phyloP scores from a whole-genome alignment of 2,113 vertebrate species.

The Trichechus manatus region DNA sequence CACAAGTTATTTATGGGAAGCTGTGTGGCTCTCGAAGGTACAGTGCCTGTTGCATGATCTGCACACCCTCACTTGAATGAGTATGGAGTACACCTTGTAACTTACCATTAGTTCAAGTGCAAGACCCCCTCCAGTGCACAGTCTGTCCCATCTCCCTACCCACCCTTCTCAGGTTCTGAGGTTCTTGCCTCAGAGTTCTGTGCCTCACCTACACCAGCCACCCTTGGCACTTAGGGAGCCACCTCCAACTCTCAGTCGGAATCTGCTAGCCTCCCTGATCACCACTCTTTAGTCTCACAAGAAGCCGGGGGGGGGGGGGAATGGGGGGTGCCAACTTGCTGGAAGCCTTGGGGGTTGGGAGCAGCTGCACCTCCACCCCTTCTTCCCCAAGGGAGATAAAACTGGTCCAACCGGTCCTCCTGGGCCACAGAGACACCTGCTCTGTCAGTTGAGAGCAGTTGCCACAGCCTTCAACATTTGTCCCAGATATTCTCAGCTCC shows the following conservation, averaged over 20 bases:
- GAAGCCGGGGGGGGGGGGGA: neutral
- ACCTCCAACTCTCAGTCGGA: neutral
- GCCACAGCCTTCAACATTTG: conserved; percentile 24
- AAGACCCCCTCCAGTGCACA: neutral
- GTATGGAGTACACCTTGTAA: neutral
- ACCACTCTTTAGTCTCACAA: neutral
- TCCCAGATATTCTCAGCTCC: conserved; percentile 41
- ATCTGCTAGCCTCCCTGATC: neutral
- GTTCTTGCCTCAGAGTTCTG: neutral
- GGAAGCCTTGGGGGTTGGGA: conserved; percentile 5
- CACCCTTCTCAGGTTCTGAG: neutral
- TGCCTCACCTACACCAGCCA: neutral
- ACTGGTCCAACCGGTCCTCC: conserved; percentile 68
- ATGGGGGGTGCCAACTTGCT: neutral
- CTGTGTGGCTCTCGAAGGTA: neutral
- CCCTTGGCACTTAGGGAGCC: neutral
- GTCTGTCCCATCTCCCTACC: neutral
- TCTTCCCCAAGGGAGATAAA: neutral
- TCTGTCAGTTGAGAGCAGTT: conserved; percentile 42
- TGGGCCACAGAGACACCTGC: conserved; percentile 9
- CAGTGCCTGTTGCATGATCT: neutral
- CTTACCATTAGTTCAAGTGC: neutral
- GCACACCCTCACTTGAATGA: neutral
- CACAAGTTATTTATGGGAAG: neutral
- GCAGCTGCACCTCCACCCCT: neutral